Evolutionary conservation across 2,113 vertebrate genomes (phyloP).

Genomic region (Zootoca vivipara): DNA sequence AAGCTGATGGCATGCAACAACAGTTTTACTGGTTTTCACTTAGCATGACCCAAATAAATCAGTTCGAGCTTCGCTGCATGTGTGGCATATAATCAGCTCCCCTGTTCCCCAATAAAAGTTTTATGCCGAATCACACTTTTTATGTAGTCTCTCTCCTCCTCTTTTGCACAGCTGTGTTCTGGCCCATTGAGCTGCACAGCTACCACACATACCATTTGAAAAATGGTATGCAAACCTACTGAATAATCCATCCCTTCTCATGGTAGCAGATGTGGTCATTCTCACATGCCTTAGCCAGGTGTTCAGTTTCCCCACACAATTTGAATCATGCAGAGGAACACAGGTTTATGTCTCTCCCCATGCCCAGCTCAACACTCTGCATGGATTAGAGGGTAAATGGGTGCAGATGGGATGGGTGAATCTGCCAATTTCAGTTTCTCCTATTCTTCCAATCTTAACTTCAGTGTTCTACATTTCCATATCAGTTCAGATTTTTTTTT

Average conservation of each 20-base stretch:
- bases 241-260: neutral
- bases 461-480: too few species aligned
- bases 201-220: neutral
- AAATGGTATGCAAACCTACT: neutral
- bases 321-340: too few species aligned
- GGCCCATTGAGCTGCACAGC: neutral
- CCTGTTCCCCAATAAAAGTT: conserved; percentile 22
- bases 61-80: conserved; percentile 33
- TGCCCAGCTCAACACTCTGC: too few species aligned
- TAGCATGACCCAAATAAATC: conserved; percentile 45
- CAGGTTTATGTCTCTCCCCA: too few species aligned
- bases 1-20: conserved; percentile 28
- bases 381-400: too few species aligned
- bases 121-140: conserved; percentile 9
- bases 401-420: too few species aligned
- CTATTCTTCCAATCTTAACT: too few species aligned
- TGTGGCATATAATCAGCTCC: conserved; percentile 10
- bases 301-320: too few species aligned
- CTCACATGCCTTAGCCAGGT: neutral
- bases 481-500: too few species aligned
- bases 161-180: neutral
- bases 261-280: neutral
- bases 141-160: conserved; percentile 1
- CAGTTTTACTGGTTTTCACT: conserved; percentile 43
- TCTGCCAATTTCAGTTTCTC: too few species aligned